Evolutionary conservation across 2,797 vertebrate genomes (phyloP).

Genomic region (Podarcis siculus): DNA sequence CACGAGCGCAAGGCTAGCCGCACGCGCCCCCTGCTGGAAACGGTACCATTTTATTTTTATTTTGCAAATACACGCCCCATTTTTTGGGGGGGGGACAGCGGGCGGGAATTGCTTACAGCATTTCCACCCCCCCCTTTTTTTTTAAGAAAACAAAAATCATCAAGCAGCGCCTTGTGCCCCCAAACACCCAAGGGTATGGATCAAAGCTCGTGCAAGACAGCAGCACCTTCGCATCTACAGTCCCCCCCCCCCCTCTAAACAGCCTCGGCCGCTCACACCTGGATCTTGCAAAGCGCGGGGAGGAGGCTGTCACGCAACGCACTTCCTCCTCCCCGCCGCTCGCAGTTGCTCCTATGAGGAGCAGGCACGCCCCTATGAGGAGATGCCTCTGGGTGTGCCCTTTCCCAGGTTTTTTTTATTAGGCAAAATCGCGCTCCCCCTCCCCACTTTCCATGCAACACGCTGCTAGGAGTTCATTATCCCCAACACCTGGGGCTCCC

Average conservation of each 20-base stretch:
- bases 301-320: not conserved
- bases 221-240: not conserved
- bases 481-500: not conserved
- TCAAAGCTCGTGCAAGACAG: not conserved
- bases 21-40: slow-evolving; percentile 32
- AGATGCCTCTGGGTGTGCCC: not conserved
- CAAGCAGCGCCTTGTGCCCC: not conserved
- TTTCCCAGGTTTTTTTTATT: not conserved
- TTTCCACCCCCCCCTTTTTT: too few species aligned
- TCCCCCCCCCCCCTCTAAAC: not conserved
- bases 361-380: not conserved
- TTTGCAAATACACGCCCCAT: not conserved
- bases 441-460: too few species aligned
- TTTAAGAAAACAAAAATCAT: too few species aligned
- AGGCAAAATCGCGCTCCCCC: not conserved
- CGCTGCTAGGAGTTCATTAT: not conserved
- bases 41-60: too few species aligned
- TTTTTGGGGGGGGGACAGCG: not conserved
- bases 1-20: not conserved
- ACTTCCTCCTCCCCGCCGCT: not conserved
- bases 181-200: not conserved
- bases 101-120: too few species aligned
- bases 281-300: not conserved
- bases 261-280: slow-evolving; percentile 2
- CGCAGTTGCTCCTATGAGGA: not conserved